Base-by-base conservation (phyloP, 2,888 invertebrate genomes). In the Eulithis testata region DNA sequence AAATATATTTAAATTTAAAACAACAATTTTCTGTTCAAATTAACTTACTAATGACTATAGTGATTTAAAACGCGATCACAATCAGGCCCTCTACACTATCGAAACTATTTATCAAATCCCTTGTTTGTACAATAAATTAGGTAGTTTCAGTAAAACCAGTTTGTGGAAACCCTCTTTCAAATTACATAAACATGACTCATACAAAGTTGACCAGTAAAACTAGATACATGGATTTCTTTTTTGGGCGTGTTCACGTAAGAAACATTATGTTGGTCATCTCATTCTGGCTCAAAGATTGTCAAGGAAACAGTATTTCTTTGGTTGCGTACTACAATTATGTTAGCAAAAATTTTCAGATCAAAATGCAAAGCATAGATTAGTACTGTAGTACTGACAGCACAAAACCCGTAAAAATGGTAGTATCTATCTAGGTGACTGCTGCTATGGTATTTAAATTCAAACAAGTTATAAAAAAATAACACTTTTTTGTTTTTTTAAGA, bases 61-160 rank as follows among this genome's bases (percentile, higher is more conserved):
- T 11, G 11, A 14, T 49, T 40, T 40, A 31, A 58, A 50, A 21
- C 21, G 37, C 11, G 58, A 50, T 49, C 21, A 40, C 11, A 50
- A 58, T 50, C 49, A 21, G 14, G 4, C 58, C 40, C 27, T 51
- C 21, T 4, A 50, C 58, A 43, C 50, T 51, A 60, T 60, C 45
- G n/a, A n/a, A 54, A 49, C 11, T 45, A 60, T 54, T 36, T 21
- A 54, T 58, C 43, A 51, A 57, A 58, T 21, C 58, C 54, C 51
- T 52, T 52, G 65, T 60, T 57, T 54, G 68, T 45, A 43, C 52
- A 54, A 62, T 58, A 66, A 70, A 60, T 71, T 66, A 60, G 12
- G 59, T 53, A 60, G 14, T 50, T 59, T 59, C 62, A 53, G 54
- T 50, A 45, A 53, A 58, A 44, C 44, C 49, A 47, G 52, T 54